Evolutionary conservation across 2,113 vertebrate genomes (phyloP).

Genomic region (Alosa alosa): DNA sequence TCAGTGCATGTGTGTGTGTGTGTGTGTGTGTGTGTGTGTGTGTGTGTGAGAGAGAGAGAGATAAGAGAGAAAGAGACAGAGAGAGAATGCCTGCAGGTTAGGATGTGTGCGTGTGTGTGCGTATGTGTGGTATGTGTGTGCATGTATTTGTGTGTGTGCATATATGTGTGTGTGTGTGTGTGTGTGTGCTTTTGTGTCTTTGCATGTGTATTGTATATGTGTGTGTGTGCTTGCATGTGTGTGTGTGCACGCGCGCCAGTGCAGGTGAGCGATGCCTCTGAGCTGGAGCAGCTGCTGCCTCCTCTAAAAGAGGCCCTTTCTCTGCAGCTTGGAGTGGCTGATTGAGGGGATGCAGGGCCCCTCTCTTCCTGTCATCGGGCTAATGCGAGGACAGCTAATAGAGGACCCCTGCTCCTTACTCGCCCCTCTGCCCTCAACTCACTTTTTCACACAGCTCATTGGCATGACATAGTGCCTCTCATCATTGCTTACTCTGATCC

Average conservation of each 20-base stretch:
- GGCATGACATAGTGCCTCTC: neutral
- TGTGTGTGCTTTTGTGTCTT: neutral
- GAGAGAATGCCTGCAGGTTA: neutral
- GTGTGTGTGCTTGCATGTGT: neutral
- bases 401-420: neutral
- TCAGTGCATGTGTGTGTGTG: neutral
- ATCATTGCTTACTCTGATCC: neutral
- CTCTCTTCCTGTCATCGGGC: conserved; percentile 13
- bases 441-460: neutral
- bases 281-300: neutral
- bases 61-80: neutral
- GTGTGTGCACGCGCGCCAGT: conserved; percentile 10
- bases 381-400: conserved; percentile 8
- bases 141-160: neutral
- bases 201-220: neutral
- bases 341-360: neutral
- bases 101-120: neutral
- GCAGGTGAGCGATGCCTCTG: neutral
- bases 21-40: neutral
- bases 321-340: neutral
- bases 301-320: neutral
- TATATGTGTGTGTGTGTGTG: neutral
- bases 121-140: neutral
- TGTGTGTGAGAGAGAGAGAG: conserved; percentile 20
- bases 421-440: neutral